A percentile compares a stretch with the other conserved stretches of the same genome.
Conservation (phyloP, 1,140 invertebrate species). For the Drosophila baimaii region DNA sequence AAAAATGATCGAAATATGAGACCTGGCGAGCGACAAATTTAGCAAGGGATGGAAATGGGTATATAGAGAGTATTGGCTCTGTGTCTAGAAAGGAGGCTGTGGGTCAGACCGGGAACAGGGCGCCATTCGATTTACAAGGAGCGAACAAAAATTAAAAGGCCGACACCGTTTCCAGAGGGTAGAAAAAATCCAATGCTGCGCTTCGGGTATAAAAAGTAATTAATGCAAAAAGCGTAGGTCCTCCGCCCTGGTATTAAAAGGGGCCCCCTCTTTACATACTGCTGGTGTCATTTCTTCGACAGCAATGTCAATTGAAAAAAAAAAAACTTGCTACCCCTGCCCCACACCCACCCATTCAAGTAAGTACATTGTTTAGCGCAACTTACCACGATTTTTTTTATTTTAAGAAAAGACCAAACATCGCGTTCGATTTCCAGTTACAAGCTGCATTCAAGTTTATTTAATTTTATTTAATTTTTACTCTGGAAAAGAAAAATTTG, state of each 20-base stretch:
- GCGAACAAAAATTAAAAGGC: conserved; percentile 14
- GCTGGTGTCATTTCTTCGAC: conserved; percentile 28
- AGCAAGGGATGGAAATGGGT: conserved; percentile 17
- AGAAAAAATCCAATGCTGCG: conserved; percentile 31
- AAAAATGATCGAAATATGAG: conserved; percentile 82
- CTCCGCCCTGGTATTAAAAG: conserved; percentile 59
- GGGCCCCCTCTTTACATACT: conserved; percentile 22
- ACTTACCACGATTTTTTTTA: neutral
- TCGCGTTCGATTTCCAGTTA: too few species aligned
- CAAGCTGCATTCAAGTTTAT: too few species aligned
- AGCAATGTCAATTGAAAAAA: neutral
- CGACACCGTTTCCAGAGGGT: neutral
- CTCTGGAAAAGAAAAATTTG: too few species aligned
- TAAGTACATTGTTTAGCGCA: too few species aligned
- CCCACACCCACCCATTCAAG: neutral
- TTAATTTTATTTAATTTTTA: too few species aligned
- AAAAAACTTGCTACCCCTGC: neutral
- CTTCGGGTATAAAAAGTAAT: conserved; percentile 52
- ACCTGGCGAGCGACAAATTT: conserved; percentile 68
- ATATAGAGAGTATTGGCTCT: conserved; percentile 5
- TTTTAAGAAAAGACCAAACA: too few species aligned
- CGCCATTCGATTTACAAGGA: conserved; percentile 30
- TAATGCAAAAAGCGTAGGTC: conserved; percentile 57
- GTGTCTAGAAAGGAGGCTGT: conserved; percentile 20
- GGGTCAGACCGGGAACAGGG: conserved; percentile 46